Percentiles rank a stretch among this genome's conserved stretches.
Evolutionary conservation across 2,888 invertebrate genomes (phyloP).

Genomic region (Creontiades dilutus): DNA sequence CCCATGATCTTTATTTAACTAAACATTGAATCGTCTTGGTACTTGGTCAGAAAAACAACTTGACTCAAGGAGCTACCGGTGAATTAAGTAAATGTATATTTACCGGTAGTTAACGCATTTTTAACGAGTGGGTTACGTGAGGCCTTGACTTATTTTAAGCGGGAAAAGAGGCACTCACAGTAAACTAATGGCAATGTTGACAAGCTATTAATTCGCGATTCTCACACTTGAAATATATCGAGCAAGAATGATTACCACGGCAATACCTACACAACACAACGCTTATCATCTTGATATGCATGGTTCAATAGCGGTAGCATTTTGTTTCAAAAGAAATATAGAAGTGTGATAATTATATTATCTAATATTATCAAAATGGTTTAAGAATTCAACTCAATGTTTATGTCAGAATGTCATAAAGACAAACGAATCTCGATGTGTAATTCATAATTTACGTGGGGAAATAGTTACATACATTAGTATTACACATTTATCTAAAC

Average conservation of each 20-base stretch:
- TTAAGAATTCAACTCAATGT: too few species aligned
- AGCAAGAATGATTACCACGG: background rate
- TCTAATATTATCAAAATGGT: too few species aligned
- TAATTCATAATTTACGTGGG: too few species aligned
- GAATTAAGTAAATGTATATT: background rate
- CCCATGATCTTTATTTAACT: background rate
- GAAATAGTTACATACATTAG: too few species aligned
- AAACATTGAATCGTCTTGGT: background rate
- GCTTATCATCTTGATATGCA: background rate
- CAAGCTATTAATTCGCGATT: background rate
- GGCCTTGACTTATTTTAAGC: background rate
- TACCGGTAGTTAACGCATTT: background rate
- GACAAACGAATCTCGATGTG: too few species aligned
- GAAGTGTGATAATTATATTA: too few species aligned
- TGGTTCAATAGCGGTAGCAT: background rate
- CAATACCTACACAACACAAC: background rate
- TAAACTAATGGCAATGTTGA: constrained; percentile 5
- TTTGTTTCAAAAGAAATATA: background rate
- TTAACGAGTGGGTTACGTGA: background rate
- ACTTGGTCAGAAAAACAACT: background rate
- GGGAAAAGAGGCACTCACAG: background rate
- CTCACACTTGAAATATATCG: background rate
- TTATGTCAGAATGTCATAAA: too few species aligned
- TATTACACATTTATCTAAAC: too few species aligned
- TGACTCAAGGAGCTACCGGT: background rate